phyloP scores from a whole-genome alignment of 2,888 invertebrate species.

The Rhamnusium bicolor region DNA sequence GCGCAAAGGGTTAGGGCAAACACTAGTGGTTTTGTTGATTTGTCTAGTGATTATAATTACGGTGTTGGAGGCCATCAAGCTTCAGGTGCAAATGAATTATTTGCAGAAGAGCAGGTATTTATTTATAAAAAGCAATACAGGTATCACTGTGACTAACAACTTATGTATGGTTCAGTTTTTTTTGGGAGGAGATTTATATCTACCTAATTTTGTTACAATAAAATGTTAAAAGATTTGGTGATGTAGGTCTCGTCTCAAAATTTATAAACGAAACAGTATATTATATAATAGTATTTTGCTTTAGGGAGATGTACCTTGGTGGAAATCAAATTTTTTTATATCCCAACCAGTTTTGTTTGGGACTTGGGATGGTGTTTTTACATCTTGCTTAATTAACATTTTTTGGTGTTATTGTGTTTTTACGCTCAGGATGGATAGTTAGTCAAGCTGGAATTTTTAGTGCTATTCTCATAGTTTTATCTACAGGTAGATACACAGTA shows the following conservation, averaged over 20 bases:
- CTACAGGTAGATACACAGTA: constrained; percentile 76
- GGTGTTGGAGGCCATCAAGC: constrained; percentile 88
- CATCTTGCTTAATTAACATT: constrained; percentile 96
- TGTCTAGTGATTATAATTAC: constrained; percentile 83
- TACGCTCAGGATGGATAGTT: constrained; percentile 98
- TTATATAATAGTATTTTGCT: constrained; percentile 54
- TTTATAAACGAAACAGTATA: neutral
- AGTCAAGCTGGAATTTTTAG: constrained; percentile 89
- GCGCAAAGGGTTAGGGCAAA: constrained; percentile 74
- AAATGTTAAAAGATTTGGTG: neutral
- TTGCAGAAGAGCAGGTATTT: constrained; percentile 90
- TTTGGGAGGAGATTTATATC: neutral
- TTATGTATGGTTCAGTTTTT: constrained; percentile 2
- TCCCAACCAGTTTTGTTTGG: constrained; percentile 97
- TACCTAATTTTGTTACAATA: too few species aligned
- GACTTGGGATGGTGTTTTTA: constrained; percentile 98
- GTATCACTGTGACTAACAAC: constrained; percentile 29
- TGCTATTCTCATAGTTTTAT: constrained; percentile 86
- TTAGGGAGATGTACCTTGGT: constrained; percentile 91
- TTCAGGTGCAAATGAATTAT: constrained; percentile 91
- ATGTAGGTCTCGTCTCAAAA: neutral
- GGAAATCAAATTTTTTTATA: constrained; percentile 97
- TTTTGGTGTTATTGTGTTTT: constrained; percentile 98
- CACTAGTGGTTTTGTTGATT: constrained; percentile 83
- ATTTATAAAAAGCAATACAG: constrained; percentile 4